phyloP scores from a whole-genome alignment of 2,113 vertebrate genomes.

The Gasterosteus nipponicus region DNA sequence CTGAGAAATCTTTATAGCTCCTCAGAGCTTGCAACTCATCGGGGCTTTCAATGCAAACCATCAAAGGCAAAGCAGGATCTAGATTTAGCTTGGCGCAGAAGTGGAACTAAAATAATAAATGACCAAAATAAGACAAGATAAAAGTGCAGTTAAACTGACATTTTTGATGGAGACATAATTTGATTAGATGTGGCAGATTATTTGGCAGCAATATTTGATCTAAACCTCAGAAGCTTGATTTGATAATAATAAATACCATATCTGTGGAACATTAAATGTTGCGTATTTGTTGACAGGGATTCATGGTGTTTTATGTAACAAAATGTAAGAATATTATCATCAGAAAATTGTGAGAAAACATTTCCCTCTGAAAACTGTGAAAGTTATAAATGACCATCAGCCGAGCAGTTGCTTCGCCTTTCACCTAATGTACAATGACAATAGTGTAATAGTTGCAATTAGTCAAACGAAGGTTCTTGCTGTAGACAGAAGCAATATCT shows the following conservation, averaged over 20 bases:
- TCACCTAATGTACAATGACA: not conserved
- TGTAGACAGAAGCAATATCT: not conserved
- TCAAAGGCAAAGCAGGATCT: constrained; percentile 34
- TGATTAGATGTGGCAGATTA: constrained; percentile 6
- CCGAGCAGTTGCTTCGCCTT: not conserved
- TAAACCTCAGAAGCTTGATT: constrained; percentile 9
- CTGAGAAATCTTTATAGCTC: constrained; percentile 12
- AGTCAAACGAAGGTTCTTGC: not conserved
- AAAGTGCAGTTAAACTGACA: constrained; percentile 29
- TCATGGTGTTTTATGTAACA: not conserved
- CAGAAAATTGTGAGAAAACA: not conserved
- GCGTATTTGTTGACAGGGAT: not conserved
- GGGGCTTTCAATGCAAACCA: constrained; percentile 14
- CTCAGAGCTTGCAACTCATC: not conserved
- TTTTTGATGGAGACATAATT: constrained; percentile 19
- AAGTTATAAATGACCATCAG: not conserved
- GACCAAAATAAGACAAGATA: constrained; percentile 30
- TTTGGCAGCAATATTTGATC: not conserved
- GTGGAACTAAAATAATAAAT: constrained; percentile 15
- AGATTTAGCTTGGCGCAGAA: constrained; percentile 28
- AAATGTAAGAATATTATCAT: no score
- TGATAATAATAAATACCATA: not conserved
- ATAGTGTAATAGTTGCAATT: not conserved
- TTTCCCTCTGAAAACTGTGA: not conserved
- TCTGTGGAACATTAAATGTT: not conserved